Conservation (phyloP, 2,113 vertebrate genomes). For the Gymnogyps californianus region DNA sequence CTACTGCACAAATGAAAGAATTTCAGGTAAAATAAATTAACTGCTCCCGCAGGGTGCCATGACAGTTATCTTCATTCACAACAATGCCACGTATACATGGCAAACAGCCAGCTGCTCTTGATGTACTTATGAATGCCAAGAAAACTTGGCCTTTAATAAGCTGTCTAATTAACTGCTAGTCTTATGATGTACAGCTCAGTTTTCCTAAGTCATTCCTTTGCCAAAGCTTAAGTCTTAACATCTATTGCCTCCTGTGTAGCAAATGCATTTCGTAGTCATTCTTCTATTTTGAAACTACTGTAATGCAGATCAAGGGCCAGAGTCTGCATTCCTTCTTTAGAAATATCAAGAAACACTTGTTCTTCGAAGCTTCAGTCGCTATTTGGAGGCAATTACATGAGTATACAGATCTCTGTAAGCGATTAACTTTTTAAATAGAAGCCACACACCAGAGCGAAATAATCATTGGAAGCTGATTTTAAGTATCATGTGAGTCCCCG, state of each 20-base stretch:
- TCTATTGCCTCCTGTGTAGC: neutral
- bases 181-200: neutral
- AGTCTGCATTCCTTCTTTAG: neutral
- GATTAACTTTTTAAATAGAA: neutral
- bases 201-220: slow-evolving; percentile 12
- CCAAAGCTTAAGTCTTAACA: neutral
- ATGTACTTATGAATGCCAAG: slow-evolving; percentile 37
- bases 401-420: neutral
- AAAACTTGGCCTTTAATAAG: slow-evolving; percentile 55
- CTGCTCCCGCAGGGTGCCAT: neutral
- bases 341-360: neutral
- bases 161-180: slow-evolving; percentile 54
- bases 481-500: neutral
- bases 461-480: neutral
- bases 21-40: neutral
- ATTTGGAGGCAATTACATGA: neutral
- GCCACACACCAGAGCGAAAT: neutral
- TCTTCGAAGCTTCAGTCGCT: neutral
- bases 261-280: neutral
- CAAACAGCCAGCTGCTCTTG: slow-evolving; percentile 42
- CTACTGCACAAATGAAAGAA: neutral
- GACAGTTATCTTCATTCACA: neutral
- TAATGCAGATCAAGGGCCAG: neutral
- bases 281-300: neutral
- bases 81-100: slow-evolving; percentile 16